Conservation (phyloP, 2,797 vertebrate genomes). For the Pteropus rufus region DNA sequence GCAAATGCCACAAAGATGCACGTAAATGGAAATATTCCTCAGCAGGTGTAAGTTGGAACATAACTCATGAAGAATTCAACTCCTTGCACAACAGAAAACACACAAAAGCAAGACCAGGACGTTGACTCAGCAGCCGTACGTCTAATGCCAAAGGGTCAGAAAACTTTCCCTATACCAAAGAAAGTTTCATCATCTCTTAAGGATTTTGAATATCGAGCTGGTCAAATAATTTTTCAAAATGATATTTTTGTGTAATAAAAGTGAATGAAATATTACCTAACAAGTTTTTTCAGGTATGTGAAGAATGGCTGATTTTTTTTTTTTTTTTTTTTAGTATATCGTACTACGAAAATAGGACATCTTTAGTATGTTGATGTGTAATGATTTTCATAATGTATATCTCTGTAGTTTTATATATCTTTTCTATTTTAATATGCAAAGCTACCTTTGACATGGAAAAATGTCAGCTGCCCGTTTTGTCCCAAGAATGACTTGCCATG, state of each 20-base stretch:
- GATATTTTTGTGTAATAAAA: not conserved
- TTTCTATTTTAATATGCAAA: not conserved
- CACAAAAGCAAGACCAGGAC: not conserved
- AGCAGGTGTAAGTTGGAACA: not conserved
- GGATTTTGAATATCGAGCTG: not conserved
- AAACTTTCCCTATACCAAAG: not conserved
- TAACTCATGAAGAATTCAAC: not conserved
- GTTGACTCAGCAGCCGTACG: not conserved
- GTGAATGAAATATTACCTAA: not conserved
- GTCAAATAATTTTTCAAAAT: not conserved
- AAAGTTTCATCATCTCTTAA: not conserved
- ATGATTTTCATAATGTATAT: not conserved
- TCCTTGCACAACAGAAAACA: not conserved
- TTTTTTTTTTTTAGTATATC: not conserved
- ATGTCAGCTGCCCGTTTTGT: not conserved
- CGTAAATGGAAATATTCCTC: not conserved
- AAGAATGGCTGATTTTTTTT: not conserved
- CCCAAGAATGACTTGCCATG: not conserved
- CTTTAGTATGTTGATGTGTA: not conserved
- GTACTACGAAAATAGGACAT: not conserved
- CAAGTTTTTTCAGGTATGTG: not conserved
- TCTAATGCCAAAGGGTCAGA: not conserved
- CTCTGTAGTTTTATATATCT: not conserved
- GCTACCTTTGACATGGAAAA: not conserved
- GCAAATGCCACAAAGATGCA: not conserved